Conservation (phyloP, 2,113 vertebrate genomes). For the Coturnix japonica region DNA sequence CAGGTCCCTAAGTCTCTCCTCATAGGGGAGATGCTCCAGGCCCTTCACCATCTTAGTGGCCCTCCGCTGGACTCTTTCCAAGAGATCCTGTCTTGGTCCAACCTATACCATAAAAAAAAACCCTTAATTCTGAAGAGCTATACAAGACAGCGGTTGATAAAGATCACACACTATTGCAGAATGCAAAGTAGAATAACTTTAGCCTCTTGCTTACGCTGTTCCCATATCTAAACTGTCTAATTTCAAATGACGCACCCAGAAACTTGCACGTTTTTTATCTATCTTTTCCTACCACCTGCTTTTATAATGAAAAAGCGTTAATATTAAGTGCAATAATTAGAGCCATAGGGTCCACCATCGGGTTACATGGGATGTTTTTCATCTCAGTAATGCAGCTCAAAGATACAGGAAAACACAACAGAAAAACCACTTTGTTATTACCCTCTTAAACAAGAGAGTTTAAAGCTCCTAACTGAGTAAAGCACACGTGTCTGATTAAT, state of each 20-base stretch:
- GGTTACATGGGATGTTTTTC: neutral
- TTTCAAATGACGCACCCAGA: neutral
- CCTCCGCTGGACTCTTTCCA: no score
- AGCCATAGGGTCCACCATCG: neutral
- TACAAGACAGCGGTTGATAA: neutral
- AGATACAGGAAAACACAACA: neutral
- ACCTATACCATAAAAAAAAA: neutral
- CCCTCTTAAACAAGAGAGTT: neutral
- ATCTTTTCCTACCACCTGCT: neutral
- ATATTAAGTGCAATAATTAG: neutral
- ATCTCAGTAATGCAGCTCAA: neutral
- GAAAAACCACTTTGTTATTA: neutral
- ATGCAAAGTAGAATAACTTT: neutral
- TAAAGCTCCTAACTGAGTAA: neutral
- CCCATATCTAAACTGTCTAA: neutral
- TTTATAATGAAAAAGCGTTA: neutral
- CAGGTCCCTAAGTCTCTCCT: no score
- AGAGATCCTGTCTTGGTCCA: no score
- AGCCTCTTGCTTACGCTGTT: neutral
- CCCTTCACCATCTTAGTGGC: no score
- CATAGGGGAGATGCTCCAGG: no score
- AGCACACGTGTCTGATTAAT: neutral
- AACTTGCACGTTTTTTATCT: neutral
- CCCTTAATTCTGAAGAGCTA: neutral
- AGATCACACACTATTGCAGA: neutral